Base-by-base conservation (phyloP, 2,113 vertebrate genomes). In the Sisor rabdophorus region DNA sequence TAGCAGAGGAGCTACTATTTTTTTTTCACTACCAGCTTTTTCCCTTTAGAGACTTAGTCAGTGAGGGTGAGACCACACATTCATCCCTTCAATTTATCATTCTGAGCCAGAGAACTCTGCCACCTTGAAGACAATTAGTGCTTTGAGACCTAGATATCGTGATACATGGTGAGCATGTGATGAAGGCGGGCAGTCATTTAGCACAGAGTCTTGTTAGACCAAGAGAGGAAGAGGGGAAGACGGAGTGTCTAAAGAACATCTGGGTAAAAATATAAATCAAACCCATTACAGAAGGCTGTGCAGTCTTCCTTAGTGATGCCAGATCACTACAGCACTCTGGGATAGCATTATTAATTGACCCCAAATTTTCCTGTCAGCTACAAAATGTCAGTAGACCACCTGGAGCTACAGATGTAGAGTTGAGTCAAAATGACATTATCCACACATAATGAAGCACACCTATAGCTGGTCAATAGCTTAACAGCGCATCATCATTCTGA, bases 111-210 rank as follows among this genome's bases (percentile, higher is more conserved):
- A 74, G 86, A 82, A 74, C 47, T 85, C 81, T 81, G 70, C 87
- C 86, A 87, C 89, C 89, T 89, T 81, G 61, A 86, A 90, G 89
- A 90, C 86, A 91, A 91, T 91, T 91, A 91, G 83, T 75, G 76
- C 83, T 87, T 77, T 86, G 87, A 91, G 90, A 90, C 87, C 88
- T 87, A 91, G 86, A 91, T 91, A 88, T 89, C 89, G 91, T 87
- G 87, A 80, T 82, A 77, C 80, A 83, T 68, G 47, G 85, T 84
- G 88, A 87, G 88, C 82, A 11, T 53, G 72, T 79, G 83, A 84
- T 78, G 77, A 85, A 86, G 85, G 83, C 78, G 86, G 87, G 81
- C 79, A 81, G 85, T 71, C 82, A 89, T 89, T 90, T 89, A 91
- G 86, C 83, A 83, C 79, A 76, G 75, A 84, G 87, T 90, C 84